Conservation (phyloP, 1,140 invertebrate species). For the Drosophila rufa region DNA sequence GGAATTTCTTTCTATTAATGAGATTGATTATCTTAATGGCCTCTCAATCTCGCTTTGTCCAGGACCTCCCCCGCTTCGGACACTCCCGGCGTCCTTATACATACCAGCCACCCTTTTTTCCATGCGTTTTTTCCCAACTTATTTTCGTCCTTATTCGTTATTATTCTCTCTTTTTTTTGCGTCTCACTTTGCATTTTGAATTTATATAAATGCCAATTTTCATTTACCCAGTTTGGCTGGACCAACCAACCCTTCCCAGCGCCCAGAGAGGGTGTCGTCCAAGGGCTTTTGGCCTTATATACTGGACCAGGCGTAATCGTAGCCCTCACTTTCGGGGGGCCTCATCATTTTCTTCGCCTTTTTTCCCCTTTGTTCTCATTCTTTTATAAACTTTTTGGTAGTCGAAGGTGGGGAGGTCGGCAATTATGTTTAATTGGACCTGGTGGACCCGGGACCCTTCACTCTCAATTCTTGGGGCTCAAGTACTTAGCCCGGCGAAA, state of each 20-base stretch:
- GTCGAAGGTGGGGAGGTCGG: conserved; percentile 31
- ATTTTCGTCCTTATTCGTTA: conserved; percentile 32
- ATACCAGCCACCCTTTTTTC: conserved; percentile 13
- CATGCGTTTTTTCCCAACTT: conserved; percentile 15
- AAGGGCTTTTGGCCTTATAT: conserved; percentile 29
- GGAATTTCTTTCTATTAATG: conserved; percentile 31
- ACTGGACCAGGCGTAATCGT: conserved; percentile 43
- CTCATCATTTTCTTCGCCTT: conserved; percentile 24
- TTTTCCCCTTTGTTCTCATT: conserved; percentile 32
- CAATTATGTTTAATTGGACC: conserved; percentile 79
- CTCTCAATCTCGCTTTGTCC: conserved; percentile 36
- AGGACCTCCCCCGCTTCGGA: not conserved
- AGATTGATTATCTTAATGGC: conserved; percentile 57
- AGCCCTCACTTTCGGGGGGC: conserved; percentile 21
- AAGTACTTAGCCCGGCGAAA: conserved; percentile 40
- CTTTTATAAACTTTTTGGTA: conserved; percentile 10
- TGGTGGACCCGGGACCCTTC: conserved; percentile 61
- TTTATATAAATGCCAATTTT: conserved; percentile 81
- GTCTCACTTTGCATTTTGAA: conserved; percentile 63
- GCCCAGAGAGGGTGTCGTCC: conserved; percentile 22
- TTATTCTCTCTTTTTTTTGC: conserved; percentile 28
- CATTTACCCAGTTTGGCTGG: conserved; percentile 56
- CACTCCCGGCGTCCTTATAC: not conserved
- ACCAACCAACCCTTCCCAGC: conserved; percentile 58
- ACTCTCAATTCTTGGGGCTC: conserved; percentile 46